phyloP scores from a whole-genome alignment of 2,797 vertebrate genomes.

The Schizothorax lantsangensis region DNA sequence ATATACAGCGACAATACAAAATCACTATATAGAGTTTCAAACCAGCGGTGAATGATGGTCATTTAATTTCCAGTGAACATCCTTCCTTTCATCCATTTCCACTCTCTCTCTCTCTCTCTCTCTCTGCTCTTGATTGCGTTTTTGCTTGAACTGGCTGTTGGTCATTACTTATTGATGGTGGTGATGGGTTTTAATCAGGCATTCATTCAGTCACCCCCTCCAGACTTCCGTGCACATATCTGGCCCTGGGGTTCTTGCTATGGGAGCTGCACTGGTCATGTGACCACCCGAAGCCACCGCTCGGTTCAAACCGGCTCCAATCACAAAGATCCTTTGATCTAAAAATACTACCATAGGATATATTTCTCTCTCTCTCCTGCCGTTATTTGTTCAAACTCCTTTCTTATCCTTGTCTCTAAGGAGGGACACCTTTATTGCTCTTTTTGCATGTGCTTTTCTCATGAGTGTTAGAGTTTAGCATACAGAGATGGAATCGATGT shows the following conservation, averaged over 20 bases:
- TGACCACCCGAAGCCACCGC: constrained; percentile 48
- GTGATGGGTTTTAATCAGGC: constrained; percentile 63
- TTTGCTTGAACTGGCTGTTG: constrained; percentile 57
- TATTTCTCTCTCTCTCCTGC: constrained; percentile 14
- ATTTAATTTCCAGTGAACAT: constrained; percentile 31
- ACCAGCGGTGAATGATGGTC: constrained; percentile 7
- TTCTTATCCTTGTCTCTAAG: constrained; percentile 12
- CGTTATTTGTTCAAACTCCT: constrained; percentile 20
- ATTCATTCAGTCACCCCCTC: constrained; percentile 49
- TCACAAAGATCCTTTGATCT: constrained; percentile 64
- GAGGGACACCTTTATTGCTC: constrained; percentile 45
- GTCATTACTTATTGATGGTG: constrained; percentile 66
- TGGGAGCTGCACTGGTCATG: constrained; percentile 57
- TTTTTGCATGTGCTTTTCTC: constrained; percentile 18
- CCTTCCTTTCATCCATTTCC: constrained; percentile 25
- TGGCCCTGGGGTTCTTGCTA: constrained; percentile 57
- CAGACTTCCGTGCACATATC: background rate
- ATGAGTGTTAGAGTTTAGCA: constrained; percentile 29
- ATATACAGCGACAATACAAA: constrained; percentile 17
- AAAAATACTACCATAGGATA: constrained; percentile 58
- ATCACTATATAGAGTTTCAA: constrained; percentile 23
- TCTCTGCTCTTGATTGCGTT: constrained; percentile 60
- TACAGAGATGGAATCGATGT: constrained; percentile 26
- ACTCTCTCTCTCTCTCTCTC: constrained; percentile 25
- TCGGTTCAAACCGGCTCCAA: constrained; percentile 51